Conservation (phyloP, 2,797 vertebrate species). For the Pterois miles region DNA sequence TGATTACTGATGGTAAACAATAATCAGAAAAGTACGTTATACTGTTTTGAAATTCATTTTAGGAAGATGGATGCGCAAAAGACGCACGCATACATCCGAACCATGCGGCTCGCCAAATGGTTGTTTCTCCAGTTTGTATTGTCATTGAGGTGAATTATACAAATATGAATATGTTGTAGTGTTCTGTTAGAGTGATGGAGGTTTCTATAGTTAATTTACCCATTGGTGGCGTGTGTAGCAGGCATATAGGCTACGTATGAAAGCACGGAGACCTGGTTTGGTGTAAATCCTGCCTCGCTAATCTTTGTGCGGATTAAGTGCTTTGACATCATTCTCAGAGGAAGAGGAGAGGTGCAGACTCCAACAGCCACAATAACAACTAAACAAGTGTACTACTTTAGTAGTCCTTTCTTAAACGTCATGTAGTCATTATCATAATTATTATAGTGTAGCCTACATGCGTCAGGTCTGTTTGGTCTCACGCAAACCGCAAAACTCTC, state of each 20-base stretch:
- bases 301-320: slow-evolving; percentile 75
- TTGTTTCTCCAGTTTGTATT: neutral
- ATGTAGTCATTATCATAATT: neutral
- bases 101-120: neutral
- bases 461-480: neutral
- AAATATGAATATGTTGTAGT: neutral
- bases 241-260: neutral
- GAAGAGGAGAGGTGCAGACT: slow-evolving; percentile 11
- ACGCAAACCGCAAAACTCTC: neutral
- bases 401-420: neutral
- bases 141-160: neutral
- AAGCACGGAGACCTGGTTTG: slow-evolving; percentile 15
- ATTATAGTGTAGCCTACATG: too few relatives aligned
- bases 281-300: slow-evolving; percentile 67
- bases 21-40: neutral
- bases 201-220: neutral
- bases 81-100: neutral
- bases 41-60: neutral
- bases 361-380: neutral
- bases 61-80: neutral
- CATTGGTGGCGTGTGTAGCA: neutral
- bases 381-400: neutral
- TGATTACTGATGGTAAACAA: neutral
- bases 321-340: slow-evolving; percentile 52
- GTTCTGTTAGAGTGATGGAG: neutral